Evolutionary conservation across 64 coral and sea anemone species (phyloP).

Genomic region (Pocillopora verrucosa): DNA sequence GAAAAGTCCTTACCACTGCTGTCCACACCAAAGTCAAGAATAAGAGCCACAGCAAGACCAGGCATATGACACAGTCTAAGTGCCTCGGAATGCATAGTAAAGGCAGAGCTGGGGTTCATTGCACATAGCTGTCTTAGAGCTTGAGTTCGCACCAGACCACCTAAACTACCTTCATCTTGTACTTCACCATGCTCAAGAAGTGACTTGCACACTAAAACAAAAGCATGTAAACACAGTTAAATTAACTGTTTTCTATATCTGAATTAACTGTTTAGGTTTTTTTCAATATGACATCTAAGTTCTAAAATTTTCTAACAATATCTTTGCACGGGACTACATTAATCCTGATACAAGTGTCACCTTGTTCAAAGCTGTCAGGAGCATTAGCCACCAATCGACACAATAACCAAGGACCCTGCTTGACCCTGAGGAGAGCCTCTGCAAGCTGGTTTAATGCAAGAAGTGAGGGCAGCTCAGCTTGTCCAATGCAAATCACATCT

Average conservation of each 20-base stretch:
- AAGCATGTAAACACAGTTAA: not conserved
- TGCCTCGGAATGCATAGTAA: constrained; percentile 71
- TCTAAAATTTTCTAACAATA: not conserved
- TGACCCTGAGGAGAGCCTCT: constrained; percentile 81
- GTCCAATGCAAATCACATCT: constrained; percentile 93
- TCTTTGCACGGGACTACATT: not conserved
- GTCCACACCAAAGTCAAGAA: constrained; percentile 71
- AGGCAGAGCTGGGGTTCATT: constrained; percentile 86
- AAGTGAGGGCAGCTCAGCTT: constrained; percentile 86
- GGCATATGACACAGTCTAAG: constrained; percentile 76
- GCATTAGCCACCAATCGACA: constrained; percentile 89
- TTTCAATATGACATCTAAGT: not conserved
- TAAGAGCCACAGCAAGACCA: constrained; percentile 91
- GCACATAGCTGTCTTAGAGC: constrained; percentile 81
- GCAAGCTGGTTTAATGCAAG: constrained; percentile 81
- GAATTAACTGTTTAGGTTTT: not conserved
- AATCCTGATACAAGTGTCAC: not conserved
- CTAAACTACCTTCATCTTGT: constrained; percentile 77
- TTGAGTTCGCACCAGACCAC: constrained; percentile 78
- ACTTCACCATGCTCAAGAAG: constrained; percentile 73
- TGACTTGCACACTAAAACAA: constrained; percentile 64
- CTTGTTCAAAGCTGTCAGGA: constrained; percentile 95
- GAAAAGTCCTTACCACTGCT: constrained; percentile 15
- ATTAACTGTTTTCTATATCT: not conserved
- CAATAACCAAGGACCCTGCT: constrained; percentile 91